Percentiles rank a stretch among this genome's conserved stretches.
These are phyloP conservation scores for Ligdia adustata DNA, from an alignment of 2,888 invertebrate genomes.

Conservation along the genomic window DNA sequence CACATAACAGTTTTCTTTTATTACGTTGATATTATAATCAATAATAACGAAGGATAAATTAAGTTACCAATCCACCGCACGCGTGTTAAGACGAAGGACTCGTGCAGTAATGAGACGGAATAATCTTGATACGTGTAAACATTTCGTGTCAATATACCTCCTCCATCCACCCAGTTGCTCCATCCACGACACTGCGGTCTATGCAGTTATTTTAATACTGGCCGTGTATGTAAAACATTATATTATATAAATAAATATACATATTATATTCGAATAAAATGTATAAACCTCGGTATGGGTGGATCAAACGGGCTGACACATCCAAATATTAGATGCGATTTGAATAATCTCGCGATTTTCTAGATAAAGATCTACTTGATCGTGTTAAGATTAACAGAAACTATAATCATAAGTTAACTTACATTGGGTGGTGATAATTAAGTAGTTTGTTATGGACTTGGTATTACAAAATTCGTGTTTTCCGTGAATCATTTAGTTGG, in stretches of 20 bases:
- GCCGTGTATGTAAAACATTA: not conserved
- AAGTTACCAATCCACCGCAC: too few species aligned
- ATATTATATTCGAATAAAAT: not conserved
- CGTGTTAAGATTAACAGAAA: not conserved
- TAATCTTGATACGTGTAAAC: too few species aligned
- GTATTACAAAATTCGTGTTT: too few species aligned
- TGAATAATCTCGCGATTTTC: constrained; percentile 1
- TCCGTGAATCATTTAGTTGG: too few species aligned
- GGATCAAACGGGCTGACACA: not conserved
- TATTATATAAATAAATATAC: not conserved
- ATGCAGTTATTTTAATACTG: constrained; percentile 7
- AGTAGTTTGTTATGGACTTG: constrained; percentile 4
- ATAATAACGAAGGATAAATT: too few species aligned
- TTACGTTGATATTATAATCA: too few species aligned
- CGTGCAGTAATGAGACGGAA: too few species aligned
- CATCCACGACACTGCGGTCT: not conserved
- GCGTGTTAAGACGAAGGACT: too few species aligned
- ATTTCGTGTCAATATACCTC: not conserved
- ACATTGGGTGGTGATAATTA: constrained; percentile 9
- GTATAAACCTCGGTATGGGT: not conserved
- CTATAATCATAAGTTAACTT: constrained; percentile 9
- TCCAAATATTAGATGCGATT: not conserved
- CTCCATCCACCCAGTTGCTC: not conserved
- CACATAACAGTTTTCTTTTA: too few species aligned
- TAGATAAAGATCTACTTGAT: constrained; percentile 9